Percentiles rank a stretch among this genome's conserved stretches.
Evolutionary conservation across 1,140 invertebrate species (phyloP).

Genomic region (Chrysoperla carnea): DNA sequence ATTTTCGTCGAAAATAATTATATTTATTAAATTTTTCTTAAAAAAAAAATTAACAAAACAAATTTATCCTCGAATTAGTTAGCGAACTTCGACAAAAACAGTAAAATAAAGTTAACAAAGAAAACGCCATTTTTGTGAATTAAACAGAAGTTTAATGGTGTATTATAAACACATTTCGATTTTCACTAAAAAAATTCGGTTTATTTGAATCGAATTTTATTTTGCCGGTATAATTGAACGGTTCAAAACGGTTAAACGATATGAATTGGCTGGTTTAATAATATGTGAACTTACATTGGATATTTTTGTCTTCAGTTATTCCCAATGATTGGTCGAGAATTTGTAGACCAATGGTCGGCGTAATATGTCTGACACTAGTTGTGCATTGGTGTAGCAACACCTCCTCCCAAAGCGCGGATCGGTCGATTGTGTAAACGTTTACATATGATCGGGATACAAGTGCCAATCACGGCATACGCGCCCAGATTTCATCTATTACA

Average conservation of each 20-base stretch:
- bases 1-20: no score
- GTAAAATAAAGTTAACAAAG: no score
- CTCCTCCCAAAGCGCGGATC: conserved; percentile 24
- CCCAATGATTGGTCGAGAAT: conserved; percentile 49
- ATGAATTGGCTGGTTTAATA: conserved; percentile 31
- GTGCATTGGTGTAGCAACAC: conserved; percentile 38
- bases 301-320: conserved; percentile 43
- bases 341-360: conserved; percentile 46
- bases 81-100: no score
- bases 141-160: no score
- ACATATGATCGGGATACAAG: background rate
- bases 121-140: no score
- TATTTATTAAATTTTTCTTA: no score
- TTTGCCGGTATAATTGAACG: conserved; percentile 9
- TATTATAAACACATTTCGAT: no score
- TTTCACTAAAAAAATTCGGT: no score
- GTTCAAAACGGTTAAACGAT: background rate
- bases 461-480: background rate
- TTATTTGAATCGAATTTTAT: conserved; percentile 6
- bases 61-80: no score
- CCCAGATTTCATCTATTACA: background rate
- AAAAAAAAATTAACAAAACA: no score
- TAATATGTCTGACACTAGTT: conserved; percentile 29
- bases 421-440: no score
- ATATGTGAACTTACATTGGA: conserved; percentile 65